These are phyloP conservation scores for Seladonia tumulorum DNA, from an alignment of 2,888 invertebrate genomes.

Conservation along the genomic window DNA sequence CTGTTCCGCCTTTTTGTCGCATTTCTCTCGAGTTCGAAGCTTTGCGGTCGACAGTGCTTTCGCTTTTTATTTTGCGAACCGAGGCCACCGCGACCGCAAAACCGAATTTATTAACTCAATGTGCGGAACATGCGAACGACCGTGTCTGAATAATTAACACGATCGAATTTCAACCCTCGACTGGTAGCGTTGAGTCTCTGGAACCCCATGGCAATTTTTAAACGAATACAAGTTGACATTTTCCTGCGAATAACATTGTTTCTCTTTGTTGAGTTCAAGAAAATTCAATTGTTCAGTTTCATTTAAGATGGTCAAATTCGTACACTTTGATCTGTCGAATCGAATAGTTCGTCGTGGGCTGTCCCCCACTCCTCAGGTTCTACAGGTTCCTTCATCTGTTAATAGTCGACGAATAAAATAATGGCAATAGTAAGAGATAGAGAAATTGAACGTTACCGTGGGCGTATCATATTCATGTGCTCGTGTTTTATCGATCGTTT, in stretches of 20 bases:
- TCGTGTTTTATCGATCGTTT: neutral
- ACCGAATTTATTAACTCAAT: neutral
- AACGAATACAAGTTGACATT: neutral
- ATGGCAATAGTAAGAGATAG: neutral
- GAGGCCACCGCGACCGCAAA: neutral
- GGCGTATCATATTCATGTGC: neutral
- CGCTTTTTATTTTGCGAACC: neutral
- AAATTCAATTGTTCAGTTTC: too few relatives aligned
- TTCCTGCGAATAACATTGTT: neutral
- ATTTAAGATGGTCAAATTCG: too few relatives aligned
- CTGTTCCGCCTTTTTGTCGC: neutral
- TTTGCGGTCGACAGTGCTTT: conserved; percentile 1
- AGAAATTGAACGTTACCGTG: neutral
- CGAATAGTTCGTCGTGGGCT: too few relatives aligned
- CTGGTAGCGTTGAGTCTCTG: neutral
- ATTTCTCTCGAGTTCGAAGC: neutral
- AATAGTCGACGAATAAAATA: neutral
- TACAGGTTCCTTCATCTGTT: too few relatives aligned
- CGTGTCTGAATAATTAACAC: neutral
- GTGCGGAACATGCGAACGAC: neutral
- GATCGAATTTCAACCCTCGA: neutral
- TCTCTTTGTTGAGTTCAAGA: too few relatives aligned
- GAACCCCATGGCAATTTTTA: neutral
- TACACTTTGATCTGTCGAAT: too few relatives aligned
- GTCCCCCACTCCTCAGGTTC: too few relatives aligned